Conservation (phyloP, 2,113 vertebrate species). For the Corythornis cristatus region DNA sequence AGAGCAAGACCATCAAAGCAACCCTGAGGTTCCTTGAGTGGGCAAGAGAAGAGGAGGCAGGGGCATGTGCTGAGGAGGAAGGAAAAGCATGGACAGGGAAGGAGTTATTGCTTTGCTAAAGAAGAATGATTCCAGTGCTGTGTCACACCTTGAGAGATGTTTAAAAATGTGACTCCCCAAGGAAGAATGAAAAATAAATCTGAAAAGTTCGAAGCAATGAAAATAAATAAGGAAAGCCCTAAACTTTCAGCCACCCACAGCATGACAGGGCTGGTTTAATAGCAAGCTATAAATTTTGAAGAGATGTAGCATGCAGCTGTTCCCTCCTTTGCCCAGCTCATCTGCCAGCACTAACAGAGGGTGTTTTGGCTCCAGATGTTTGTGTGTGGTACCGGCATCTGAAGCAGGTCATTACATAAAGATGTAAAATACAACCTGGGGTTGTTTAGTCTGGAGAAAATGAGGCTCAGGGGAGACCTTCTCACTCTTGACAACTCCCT, state of each 20-base stretch:
- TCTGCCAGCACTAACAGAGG: not conserved
- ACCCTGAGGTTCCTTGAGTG: not conserved
- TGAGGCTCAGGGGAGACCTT: not conserved
- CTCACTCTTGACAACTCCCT: not conserved
- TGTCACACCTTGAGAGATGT: not conserved
- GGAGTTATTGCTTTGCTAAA: not conserved
- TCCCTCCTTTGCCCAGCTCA: not conserved
- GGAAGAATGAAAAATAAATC: not conserved
- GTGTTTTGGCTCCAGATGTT: not conserved
- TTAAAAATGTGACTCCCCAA: not conserved
- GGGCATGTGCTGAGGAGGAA: not conserved
- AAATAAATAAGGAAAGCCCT: constrained; percentile 14
- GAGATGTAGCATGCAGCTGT: not conserved
- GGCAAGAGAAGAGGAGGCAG: not conserved
- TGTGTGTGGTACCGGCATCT: not conserved
- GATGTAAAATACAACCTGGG: not conserved
- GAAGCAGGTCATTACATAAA: not conserved
- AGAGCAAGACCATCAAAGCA: not conserved
- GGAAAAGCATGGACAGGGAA: not conserved
- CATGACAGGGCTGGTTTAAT: not conserved
- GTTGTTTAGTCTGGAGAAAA: not conserved
- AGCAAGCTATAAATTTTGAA: not conserved
- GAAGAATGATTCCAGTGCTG: not conserved
- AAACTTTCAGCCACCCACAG: not conserved
- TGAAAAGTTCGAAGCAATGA: not conserved